Base-by-base conservation (phyloP, 2,797 vertebrate genomes). In the Microhierax caerulescens region DNA sequence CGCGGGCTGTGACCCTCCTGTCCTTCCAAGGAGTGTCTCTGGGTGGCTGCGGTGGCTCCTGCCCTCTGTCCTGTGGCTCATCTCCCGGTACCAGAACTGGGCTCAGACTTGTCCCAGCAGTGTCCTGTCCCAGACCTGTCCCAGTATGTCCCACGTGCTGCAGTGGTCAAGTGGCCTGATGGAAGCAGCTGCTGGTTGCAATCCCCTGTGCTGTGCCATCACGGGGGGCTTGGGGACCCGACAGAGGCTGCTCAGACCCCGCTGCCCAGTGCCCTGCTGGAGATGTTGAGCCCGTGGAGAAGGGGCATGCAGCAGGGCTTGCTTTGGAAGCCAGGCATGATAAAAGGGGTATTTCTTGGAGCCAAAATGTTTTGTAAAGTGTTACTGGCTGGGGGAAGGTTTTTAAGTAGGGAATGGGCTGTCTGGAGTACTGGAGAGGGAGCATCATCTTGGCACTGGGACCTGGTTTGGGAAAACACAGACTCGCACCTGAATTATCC, bases 141-240 rank as follows among this genome's bases (percentile, higher is more conserved):
- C 60, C 48, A 4, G 47, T 19, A n/a, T 41, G 13, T 57, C 39
- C 39, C 25, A 37, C 17, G 5, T 0, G 0, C 48, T 69, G 8
- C 19, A 39, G 27, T 53, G 48, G 4, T 48, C 0, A 2, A 32
- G 36, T 25, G 18, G 28, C 10, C 5, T 11, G 57, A 12, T 78
- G 57, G 61, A 16, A 70, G 48, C 0, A 2, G 41, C 25, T 78
- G 53, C 27, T 78, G 54, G 36, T 8, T 85, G 34, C 23, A 57
- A 1, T 51, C 85, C 77, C 61, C 32, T 61, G 45, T 60, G 64
- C 63, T 7, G 7, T 54, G 45, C 51, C 27, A 23, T 7, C 2
- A 7, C 4, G 36, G 13, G 25, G 57, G 72, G 63, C 18, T n/a
- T 0, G 0, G 48, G 34, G 65, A 67, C 67, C n/a, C 45, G 50